phyloP scores from a whole-genome alignment of 2,888 invertebrate genomes.

The Rhodophaea formosa region DNA sequence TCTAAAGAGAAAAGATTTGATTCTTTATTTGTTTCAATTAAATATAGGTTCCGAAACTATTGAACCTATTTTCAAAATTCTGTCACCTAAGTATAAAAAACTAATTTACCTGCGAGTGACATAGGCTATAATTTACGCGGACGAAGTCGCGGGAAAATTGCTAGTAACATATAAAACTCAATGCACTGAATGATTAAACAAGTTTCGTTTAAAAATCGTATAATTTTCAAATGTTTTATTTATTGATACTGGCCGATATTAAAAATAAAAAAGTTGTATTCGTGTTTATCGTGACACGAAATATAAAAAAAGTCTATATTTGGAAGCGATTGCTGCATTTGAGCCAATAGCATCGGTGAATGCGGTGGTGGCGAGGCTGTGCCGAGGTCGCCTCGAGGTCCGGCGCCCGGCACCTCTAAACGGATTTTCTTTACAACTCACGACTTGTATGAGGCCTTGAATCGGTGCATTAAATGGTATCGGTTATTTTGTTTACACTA shows the following conservation, averaged over 20 bases:
- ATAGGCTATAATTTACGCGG: too few species aligned
- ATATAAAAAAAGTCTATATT: slow-evolving; percentile 67
- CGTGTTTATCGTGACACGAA: slow-evolving; percentile 49
- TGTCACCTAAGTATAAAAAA: too few species aligned
- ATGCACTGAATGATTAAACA: background rate
- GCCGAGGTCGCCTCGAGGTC: slow-evolving; percentile 66
- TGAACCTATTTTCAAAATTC: too few species aligned
- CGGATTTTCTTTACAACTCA: slow-evolving; percentile 38
- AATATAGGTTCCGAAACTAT: too few species aligned
- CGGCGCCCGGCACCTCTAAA: slow-evolving; percentile 32
- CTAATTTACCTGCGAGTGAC: too few species aligned
- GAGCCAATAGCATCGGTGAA: slow-evolving; percentile 72
- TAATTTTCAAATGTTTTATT: slow-evolving; percentile 31
- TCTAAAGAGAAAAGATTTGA: too few species aligned
- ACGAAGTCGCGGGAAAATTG: too few species aligned
- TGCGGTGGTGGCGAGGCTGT: slow-evolving; percentile 63
- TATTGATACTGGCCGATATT: slow-evolving; percentile 22
- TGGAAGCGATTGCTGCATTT: slow-evolving; percentile 65
- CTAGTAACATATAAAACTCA: too few species aligned
- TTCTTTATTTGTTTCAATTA: too few species aligned
- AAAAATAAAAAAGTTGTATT: slow-evolving; percentile 37
- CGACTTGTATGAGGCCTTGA: slow-evolving; percentile 28
- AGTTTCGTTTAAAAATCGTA: slow-evolving; percentile 37
- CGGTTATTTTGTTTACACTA: slow-evolving; percentile 10
- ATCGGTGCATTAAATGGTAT: slow-evolving; percentile 20